These are phyloP conservation scores for Actenoides hombroni DNA, from an alignment of 2,113 vertebrate genomes.

Conservation along the genomic window DNA sequence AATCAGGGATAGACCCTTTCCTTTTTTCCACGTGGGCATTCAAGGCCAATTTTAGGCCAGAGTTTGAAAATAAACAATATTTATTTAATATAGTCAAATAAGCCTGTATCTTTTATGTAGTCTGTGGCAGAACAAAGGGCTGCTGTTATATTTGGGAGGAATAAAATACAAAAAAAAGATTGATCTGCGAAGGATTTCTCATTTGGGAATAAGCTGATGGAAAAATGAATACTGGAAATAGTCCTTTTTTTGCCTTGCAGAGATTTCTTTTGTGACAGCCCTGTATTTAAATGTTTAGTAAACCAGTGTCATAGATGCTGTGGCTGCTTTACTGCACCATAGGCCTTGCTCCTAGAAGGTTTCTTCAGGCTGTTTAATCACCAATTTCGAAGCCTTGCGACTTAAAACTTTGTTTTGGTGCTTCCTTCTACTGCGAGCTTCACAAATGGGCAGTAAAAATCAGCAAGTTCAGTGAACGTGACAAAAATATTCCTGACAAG, in stretches of 20 bases:
- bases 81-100: neutral
- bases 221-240: neutral
- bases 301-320: neutral
- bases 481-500: neutral
- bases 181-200: neutral
- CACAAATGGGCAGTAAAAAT: neutral
- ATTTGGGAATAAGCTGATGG: neutral
- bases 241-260: neutral
- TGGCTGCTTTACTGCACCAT: neutral
- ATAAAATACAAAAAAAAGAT: neutral
- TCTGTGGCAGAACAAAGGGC: neutral
- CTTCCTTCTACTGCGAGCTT: neutral
- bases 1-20: neutral
- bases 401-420: neutral
- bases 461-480: neutral
- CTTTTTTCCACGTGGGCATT: neutral
- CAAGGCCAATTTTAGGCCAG: neutral
- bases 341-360: neutral
- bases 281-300: neutral
- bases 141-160: neutral
- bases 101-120: neutral
- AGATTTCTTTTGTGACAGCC: neutral
- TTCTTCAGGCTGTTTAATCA: neutral
- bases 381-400: neutral
- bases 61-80: neutral